Conservation (phyloP, 2,113 vertebrate species). For the Callipepla californica region DNA sequence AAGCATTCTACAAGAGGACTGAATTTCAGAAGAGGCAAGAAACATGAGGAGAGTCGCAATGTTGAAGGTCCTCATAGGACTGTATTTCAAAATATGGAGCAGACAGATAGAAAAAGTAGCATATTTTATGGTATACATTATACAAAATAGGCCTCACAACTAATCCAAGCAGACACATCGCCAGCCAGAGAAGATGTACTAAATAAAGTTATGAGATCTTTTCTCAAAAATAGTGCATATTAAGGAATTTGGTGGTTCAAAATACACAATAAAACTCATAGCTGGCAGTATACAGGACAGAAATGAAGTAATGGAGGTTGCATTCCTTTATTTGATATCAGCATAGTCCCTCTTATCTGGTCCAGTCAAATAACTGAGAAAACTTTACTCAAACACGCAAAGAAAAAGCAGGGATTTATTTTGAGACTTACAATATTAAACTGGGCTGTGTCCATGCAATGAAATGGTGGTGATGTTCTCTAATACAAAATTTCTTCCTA, state of each 20-base stretch:
- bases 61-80: not conserved
- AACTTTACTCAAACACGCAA: not conserved
- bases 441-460: not conserved
- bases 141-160: not conserved
- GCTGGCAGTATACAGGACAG: not conserved
- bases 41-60: not conserved
- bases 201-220: slow-evolving; percentile 22
- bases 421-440: not conserved
- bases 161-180: slow-evolving; percentile 18
- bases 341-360: not conserved
- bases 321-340: slow-evolving; percentile 24
- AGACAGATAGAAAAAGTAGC: not conserved
- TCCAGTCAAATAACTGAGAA: not conserved
- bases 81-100: not conserved
- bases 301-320: not conserved
- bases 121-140: not conserved
- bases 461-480: not conserved
- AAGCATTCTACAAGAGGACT: not conserved
- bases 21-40: not conserved
- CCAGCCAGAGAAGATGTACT: slow-evolving; percentile 5
- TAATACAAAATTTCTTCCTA: not conserved
- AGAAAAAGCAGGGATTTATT: not conserved
- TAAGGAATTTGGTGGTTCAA: slow-evolving; percentile 26
- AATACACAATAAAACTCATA: not conserved
- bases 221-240: slow-evolving; percentile 6